Evolutionary conservation across 2,888 invertebrate species (phyloP), one percentile per base, ranked within the genome.

Genomic region (Andrena marginata): DNA sequence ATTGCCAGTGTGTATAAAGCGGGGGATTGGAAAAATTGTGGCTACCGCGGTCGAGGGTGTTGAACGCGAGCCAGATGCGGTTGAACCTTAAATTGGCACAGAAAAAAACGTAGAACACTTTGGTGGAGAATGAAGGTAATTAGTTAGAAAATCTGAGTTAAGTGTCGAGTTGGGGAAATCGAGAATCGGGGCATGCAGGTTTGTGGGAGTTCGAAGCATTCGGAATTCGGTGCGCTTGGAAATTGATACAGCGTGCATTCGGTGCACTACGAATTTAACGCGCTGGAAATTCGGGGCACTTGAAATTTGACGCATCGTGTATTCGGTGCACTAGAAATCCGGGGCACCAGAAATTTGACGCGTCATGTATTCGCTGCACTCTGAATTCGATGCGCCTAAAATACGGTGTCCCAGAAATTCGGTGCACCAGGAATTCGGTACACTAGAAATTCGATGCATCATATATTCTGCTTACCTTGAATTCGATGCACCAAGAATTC

Each of bases 21-120:
- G 29, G 31, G 23, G 31, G 64, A 65, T 72, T 49, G 48, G 26
- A 60, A 33, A 49, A 59, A 59, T 56, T 29, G 33, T 49, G 7
- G 75, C 8, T 62, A 20, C 26, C 33, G 60, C 49, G 26, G 64
- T 29, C n/a, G 26, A 5, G 13, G 26, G 31, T 63, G 59, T 33
- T 26, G 64, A 64, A 29, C 54, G 54, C 8, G 3, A 26, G 33
- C 20, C 33, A 20, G 20, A 20, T 35, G 62, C 20, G 33, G 20
- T 62, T 62, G 0, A 33, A 60, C 16, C n/a, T 60, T 33, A 56
- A 23, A 23, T 23, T 26, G 23, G 56, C 23, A 56, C 20, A 3
- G 23, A 56, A 56, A 26, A 51, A 13, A 23, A 56, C 26, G 26
- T 26, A 4, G 10, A 13, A 26, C 10, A 56, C 23, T 56, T 56